Evolutionary conservation across 2,888 invertebrate genomes (phyloP), one percentile per base, ranked within the genome.

Genomic region (Macrophya alboannulata): DNA sequence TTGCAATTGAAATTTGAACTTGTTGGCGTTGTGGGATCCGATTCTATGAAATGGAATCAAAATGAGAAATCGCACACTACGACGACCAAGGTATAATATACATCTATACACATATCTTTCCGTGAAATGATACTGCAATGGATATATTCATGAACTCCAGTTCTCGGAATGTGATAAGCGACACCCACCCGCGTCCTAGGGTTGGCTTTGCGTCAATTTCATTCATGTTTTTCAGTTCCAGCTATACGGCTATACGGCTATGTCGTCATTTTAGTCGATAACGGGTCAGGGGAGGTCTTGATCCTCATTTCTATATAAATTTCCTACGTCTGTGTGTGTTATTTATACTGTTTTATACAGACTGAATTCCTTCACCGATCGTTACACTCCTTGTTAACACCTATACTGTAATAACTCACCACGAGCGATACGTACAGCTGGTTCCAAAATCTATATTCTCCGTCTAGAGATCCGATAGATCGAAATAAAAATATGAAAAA

Each of bases 161-260:
- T 74, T 74, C 74, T 43, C 3, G 12, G 74, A 74, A 74, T 45
- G 45, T 25, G 45, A 74, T n/a, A 43, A 43, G 25, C 74, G 15
- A 21, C 21, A 74, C 43, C 43, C 25, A 74, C 74, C 43, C 45
- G 1, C 1, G 21, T 45, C 43, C 43, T 31, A 48, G 31, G 31
- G 51, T 77, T 77, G 51, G n/a, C 15, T 31, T 77, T 31, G 55
- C 77, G 45, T 76, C 76, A 55, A 43, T 37, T 77, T 77, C 77
- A 77, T 77, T 77, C 77, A 77, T 77, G 51, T 25, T 77, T 77
- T 55, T n/a, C 55, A 51, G 10, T 77, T 77, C 10, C 74, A 40
- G n/a, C 21, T 31, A 31, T 31, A 31, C n/a, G 10, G n/a, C 21
- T 31, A 31, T 31, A 31, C n/a, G 10, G 77, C 37, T 37, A 37